A percentile compares a stretch with the other conserved stretches of the same genome.
Evolutionary conservation across 2,113 vertebrate genomes (phyloP).

Genomic region (Megaceryle maxima): DNA sequence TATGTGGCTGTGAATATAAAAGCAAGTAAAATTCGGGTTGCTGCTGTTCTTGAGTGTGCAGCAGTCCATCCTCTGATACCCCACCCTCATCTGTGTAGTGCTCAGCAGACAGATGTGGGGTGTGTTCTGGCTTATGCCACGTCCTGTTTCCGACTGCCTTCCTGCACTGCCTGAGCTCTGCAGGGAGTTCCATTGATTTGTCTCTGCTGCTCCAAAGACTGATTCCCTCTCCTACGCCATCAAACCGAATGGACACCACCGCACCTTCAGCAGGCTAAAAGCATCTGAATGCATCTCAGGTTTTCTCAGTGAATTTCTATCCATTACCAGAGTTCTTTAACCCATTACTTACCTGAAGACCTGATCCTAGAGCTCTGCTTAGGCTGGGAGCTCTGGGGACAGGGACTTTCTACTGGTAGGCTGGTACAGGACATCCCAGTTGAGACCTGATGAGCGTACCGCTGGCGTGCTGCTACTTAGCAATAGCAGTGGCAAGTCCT

Average conservation of each 20-base stretch:
- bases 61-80: rapidly evolving
- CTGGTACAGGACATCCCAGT: rapidly evolving
- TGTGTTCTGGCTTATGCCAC: neutral
- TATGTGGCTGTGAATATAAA: neutral
- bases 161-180: neutral
- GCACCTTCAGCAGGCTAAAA: neutral
- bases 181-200: rapidly evolving
- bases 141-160: rapidly evolving
- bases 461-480: neutral
- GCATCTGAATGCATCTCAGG: rapidly evolving
- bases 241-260: neutral
- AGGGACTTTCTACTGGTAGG: neutral
- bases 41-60: neutral
- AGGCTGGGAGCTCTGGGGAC: neutral
- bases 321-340: neutral
- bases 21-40: neutral
- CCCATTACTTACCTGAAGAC: neutral
- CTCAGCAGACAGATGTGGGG: neutral
- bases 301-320: neutral
- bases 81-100: rapidly evolving
- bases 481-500: neutral
- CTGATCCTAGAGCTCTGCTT: neutral
- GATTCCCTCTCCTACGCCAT: neutral
- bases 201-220: neutral
- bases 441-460: rapidly evolving